Evolutionary conservation across 1,140 invertebrate species (phyloP).

Genomic region (Sarcophaga bullata): DNA sequence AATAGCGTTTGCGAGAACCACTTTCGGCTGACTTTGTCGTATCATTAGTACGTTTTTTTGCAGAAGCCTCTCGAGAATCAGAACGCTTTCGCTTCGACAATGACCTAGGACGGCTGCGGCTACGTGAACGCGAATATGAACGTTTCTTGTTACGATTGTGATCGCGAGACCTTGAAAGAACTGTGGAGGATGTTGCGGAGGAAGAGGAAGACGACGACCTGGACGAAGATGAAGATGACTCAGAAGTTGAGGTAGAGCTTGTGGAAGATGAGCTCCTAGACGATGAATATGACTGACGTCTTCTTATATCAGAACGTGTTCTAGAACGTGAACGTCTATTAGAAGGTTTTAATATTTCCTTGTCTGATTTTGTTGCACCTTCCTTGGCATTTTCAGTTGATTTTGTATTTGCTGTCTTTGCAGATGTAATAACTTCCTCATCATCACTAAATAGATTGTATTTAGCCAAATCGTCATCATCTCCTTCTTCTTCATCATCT

Average conservation of each 20-base stretch:
- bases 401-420: conserved; percentile 53
- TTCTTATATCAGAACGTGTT: conserved; percentile 51
- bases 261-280: conserved; percentile 58
- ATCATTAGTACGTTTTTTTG: not conserved
- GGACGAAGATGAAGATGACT: conserved; percentile 48
- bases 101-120: conserved; percentile 30
- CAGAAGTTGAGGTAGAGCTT: conserved; percentile 54
- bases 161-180: conserved; percentile 19
- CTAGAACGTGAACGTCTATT: conserved; percentile 45
- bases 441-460: conserved; percentile 83
- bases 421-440: conserved; percentile 44
- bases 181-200: conserved; percentile 46
- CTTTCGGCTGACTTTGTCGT: not conserved
- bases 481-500: conserved; percentile 73
- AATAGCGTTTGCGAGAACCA: not conserved
- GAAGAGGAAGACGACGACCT: conserved; percentile 49
- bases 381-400: conserved; percentile 51
- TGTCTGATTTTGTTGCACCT: conserved; percentile 58
- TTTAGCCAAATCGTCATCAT: conserved; percentile 82
- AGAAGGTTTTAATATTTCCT: conserved; percentile 8
- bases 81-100: not conserved
- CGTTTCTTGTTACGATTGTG: not conserved
- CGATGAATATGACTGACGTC: conserved; percentile 49
- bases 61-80: not conserved
- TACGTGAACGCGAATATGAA: conserved; percentile 31